These are phyloP conservation scores for Trypoxylon attenuatum DNA, from an alignment of 2,888 invertebrate genomes.

Conservation along the genomic window DNA sequence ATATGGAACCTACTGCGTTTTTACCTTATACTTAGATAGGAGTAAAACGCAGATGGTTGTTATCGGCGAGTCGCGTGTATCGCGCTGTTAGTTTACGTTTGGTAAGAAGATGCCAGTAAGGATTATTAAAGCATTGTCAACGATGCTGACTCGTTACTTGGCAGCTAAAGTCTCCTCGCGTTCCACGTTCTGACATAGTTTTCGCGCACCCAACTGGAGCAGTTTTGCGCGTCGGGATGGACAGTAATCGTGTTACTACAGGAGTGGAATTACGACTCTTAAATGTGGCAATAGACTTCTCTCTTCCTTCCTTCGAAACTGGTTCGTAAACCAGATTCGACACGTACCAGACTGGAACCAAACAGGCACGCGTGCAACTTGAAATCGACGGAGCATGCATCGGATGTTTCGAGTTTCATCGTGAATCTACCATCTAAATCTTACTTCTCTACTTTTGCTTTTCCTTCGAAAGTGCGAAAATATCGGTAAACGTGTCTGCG, in stretches of 20 bases:
- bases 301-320: conserved; percentile 35
- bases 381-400: conserved; percentile 33
- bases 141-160: too few relatives aligned
- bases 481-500: too few relatives aligned
- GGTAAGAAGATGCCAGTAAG: too few relatives aligned
- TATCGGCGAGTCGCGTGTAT: background rate
- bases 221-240: conserved; percentile 23
- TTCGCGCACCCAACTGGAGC: conserved; percentile 1
- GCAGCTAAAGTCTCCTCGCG: too few relatives aligned
- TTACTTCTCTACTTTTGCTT: background rate
- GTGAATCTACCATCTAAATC: background rate
- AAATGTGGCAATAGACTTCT: conserved; percentile 35
- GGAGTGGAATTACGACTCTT: conserved; percentile 49
- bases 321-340: conserved; percentile 37
- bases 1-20: too few relatives aligned
- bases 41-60: too few relatives aligned
- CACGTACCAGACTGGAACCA: conserved; percentile 52
- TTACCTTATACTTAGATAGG: too few relatives aligned
- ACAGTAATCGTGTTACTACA: conserved; percentile 39
- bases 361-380: conserved; percentile 23
- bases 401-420: conserved; percentile 39
- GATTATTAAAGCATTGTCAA: too few relatives aligned
- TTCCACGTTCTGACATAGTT: too few relatives aligned
- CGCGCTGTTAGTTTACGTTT: background rate
- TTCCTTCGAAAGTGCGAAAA: background rate